Base-by-base conservation (phyloP, 2,113 vertebrate genomes). In the Gobio gobio region DNA sequence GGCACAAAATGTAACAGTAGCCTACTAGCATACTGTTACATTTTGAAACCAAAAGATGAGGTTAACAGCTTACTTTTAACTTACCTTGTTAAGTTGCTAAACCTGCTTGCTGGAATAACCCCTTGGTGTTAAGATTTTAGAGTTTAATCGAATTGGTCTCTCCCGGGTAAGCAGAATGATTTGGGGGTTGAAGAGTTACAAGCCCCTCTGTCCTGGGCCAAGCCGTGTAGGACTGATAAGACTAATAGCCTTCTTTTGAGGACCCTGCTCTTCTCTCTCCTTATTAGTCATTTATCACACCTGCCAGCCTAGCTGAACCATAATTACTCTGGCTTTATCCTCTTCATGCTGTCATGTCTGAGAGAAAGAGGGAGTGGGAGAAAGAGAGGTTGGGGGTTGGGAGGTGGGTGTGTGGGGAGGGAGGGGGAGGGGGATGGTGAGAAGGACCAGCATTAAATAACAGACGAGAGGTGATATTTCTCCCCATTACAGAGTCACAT, bases 221-320 rank as follows among this genome's bases (percentile, higher is more conserved):
- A 93, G 93, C 94, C 93, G 95, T 76, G 95, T 96, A 94, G 95
- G 94, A 96, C 97, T 98, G 98, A 99, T 99, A 99, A 99, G 94
- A 90, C 97, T 94, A 98, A 99, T 98, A 97, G 97, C 94, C 95
- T 96, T 97, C 96, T 97, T 98, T 97, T 97, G 97, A 98, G 97
- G 96, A 94, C 92, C 94, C 87, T 91, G 94, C 95, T 96, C 96
- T 98, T 95, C 95, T 91, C 94, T 92, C 94, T 92, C 96, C 97
- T 99, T 98, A 99, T 99, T 98, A 98, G 96, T 97, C 97, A 99
- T 99, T 99, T 99, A 99, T 99, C 97, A 99, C 97, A 98, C 97
- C 97, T 99, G 97, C 97, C 98, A 99, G 97, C 96, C 96, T 94
- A 94, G 96, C 96, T 96, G 96, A 97, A 97, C 97, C 96, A 97